These are phyloP conservation scores for Fistularia commersonii DNA, from an alignment of 2,797 vertebrate genomes.

Conservation along the genomic window DNA sequence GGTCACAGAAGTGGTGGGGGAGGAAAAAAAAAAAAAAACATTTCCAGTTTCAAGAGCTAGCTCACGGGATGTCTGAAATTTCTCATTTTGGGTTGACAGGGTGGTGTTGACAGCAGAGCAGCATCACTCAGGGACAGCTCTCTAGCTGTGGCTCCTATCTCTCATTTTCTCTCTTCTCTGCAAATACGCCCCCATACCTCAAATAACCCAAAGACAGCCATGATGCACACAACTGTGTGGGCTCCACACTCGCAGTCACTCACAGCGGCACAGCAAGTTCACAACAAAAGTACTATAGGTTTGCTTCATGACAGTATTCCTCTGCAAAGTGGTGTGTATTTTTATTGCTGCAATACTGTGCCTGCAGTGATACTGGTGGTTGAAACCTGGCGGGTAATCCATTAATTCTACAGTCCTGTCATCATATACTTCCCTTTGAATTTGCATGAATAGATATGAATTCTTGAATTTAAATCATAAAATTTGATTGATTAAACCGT, in stretches of 20 bases:
- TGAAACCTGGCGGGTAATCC: no score
- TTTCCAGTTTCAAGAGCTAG: slow-evolving; percentile 65
- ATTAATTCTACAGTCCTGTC: no score
- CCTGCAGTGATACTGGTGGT: slow-evolving; percentile 6
- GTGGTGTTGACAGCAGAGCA: slow-evolving; percentile 57
- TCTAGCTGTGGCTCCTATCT: slow-evolving; percentile 58
- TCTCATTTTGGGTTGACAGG: slow-evolving; percentile 77
- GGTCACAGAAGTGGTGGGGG: slow-evolving; percentile 41
- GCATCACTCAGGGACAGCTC: slow-evolving; percentile 68
- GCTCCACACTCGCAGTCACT: slow-evolving; percentile 52
- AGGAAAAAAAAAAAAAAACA: slow-evolving; percentile 47
- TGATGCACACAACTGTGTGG: slow-evolving; percentile 40
- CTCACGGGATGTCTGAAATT: slow-evolving; percentile 68
- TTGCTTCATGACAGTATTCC: slow-evolving; percentile 9
- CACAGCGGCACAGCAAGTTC: slow-evolving; percentile 52
- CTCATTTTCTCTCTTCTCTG: slow-evolving; percentile 58
- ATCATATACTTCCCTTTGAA: no score
- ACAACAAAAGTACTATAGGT: slow-evolving; percentile 38
- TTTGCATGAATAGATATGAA: no score
- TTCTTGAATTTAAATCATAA: no score
- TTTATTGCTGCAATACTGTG: slow-evolving; percentile 21
- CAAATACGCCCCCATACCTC: slow-evolving; percentile 60
- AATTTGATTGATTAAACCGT: no score
- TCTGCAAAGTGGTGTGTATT: slow-evolving; percentile 46
- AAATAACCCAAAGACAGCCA: slow-evolving; percentile 55